Evolutionary conservation across 2,113 vertebrate genomes (phyloP).

Genomic region (Phainopepla nitens): DNA sequence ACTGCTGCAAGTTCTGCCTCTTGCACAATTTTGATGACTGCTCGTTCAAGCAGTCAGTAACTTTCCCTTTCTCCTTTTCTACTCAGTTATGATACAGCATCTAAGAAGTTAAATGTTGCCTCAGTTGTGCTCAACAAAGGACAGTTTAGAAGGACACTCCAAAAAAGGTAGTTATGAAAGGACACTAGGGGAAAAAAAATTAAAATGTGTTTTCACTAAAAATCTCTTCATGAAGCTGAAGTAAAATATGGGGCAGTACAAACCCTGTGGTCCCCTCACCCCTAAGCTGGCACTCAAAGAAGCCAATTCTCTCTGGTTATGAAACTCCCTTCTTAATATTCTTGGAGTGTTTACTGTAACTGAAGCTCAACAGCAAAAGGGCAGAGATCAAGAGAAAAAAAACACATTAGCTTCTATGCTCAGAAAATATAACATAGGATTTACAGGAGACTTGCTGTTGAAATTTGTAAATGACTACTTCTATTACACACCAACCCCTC

Average conservation of each 20-base stretch:
- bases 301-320: conserved; percentile 19
- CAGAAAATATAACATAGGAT: not conserved
- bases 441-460: not conserved
- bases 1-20: not conserved
- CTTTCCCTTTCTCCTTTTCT: not conserved
- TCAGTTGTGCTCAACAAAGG: not conserved
- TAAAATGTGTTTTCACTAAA: not conserved
- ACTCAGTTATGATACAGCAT: not conserved
- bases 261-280: not conserved
- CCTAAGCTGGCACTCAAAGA: not conserved
- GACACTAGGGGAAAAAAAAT: not conserved
- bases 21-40: not conserved
- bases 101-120: not conserved
- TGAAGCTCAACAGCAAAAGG: conserved; percentile 30
- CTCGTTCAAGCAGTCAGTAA: not conserved
- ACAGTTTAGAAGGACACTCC: not conserved
- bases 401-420: not conserved
- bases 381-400: not conserved
- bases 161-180: not conserved
- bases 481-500: not conserved
- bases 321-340: conserved; percentile 56
- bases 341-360: conserved; percentile 28
- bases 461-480: not conserved
- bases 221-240: not conserved
- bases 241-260: not conserved